Conservation (phyloP, 2,113 vertebrate species). For the Dipodomys merriami region DNA sequence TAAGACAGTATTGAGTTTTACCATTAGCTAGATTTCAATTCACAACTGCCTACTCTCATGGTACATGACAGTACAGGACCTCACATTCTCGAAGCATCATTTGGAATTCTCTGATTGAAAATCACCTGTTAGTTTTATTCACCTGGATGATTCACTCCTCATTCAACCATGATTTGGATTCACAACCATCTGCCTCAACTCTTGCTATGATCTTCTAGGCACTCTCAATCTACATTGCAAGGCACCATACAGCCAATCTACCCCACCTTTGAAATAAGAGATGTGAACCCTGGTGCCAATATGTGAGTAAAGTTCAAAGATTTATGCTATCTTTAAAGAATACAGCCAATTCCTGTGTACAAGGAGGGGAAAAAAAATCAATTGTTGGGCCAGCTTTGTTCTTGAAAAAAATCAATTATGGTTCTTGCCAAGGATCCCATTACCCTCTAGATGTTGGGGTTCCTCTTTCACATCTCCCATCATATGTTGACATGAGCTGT, state of each 20-base stretch:
- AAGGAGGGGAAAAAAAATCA: constrained; percentile 64
- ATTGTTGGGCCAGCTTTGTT: constrained; percentile 74
- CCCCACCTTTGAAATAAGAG: constrained; percentile 54
- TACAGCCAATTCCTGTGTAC: constrained; percentile 66
- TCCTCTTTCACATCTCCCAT: constrained; percentile 13
- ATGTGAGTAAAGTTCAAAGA: constrained; percentile 73
- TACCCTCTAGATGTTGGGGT: constrained; percentile 69
- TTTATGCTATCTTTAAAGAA: constrained; percentile 72
- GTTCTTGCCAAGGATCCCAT: constrained; percentile 76
- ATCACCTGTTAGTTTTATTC: background rate
- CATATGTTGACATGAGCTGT: constrained; percentile 55
- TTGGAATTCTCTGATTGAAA: background rate
- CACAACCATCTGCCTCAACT: background rate
- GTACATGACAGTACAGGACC: background rate
- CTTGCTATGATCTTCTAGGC: background rate
- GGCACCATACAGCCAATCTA: background rate
- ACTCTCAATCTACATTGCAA: background rate
- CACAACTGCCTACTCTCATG: background rate
- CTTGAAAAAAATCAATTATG: constrained; percentile 76
- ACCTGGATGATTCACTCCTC: background rate
- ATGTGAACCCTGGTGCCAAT: constrained; percentile 50
- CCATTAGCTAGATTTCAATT: background rate
- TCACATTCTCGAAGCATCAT: background rate
- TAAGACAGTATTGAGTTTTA: background rate
- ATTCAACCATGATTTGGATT: background rate